These are phyloP conservation scores for Nebria ingens DNA, from an alignment of 1,140 invertebrate genomes.

Conservation along the genomic window DNA sequence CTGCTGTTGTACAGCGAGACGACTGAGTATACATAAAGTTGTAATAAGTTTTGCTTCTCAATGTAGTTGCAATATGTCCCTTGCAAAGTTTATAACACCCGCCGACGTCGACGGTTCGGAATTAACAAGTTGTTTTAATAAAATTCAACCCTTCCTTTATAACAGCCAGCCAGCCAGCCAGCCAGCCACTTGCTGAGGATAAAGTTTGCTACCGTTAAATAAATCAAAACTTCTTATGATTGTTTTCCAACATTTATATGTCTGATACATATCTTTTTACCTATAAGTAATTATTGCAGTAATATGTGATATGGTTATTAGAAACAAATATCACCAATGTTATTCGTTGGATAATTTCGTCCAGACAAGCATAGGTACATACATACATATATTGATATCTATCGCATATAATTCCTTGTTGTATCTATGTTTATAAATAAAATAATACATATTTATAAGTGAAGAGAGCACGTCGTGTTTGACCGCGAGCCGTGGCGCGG, in stretches of 20 bases:
- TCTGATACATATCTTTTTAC: no score
- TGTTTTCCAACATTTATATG: no score
- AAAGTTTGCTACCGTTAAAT: constrained; percentile 17
- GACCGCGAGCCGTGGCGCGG: not conserved
- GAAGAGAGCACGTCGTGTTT: not conserved
- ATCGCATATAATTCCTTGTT: not conserved
- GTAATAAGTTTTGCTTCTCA: constrained; percentile 4
- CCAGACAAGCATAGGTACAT: no score
- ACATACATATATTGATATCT: constrained; percentile 3
- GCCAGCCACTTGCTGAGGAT: not conserved
- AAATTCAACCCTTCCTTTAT: constrained; percentile 21
- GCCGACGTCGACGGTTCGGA: constrained; percentile 29
- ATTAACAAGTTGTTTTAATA: constrained; percentile 37
- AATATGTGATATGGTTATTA: no score
- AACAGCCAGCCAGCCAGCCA: not conserved
- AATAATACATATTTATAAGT: no score
- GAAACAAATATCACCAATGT: no score
- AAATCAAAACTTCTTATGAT: constrained; percentile 31
- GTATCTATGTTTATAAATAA: not conserved
- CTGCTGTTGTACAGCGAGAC: not conserved
- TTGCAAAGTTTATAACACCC: constrained; percentile 26
- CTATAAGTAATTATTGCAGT: no score
- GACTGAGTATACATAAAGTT: constrained; percentile 6
- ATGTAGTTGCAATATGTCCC: constrained; percentile 7
- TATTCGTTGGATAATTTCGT: no score